Evolutionary conservation across 2,888 invertebrate genomes (phyloP), one percentile per base, ranked within the genome.

Genomic region (Himalopsyche japonica): DNA sequence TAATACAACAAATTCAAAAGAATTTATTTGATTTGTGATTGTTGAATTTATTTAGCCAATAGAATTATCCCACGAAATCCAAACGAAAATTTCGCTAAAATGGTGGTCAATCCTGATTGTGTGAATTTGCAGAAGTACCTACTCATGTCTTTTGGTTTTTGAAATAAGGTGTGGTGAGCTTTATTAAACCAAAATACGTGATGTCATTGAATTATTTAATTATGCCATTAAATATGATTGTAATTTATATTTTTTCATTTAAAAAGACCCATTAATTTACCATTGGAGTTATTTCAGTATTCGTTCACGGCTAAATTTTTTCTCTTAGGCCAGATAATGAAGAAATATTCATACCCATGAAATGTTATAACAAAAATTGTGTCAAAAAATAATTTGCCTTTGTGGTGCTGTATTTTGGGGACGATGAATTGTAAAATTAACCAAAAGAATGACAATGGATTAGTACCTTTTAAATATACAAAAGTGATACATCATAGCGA

Each of bases 401-500:
- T 70, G 24, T 70, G 24, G 27, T 15, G 70, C 15, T 30, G 70
- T 30, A 30, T 27, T 70, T 70, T 70, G 24, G 12, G 12, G 27
- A 70, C 70, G 30, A 27, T 12, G 70, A 70, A 70, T 70, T 70
- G 70, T 70, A 30, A 27, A 30, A 70, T 70, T 70, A 70, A 70
- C 70, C 30, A 70, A 30, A 77, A 47, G 79, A 18, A 47, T 81
- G 79, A 85, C 85, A 85, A 82, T 81, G 79, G 85, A 82, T 85
- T 82, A 85, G 82, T 82, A 81, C 70, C 85, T 81, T 82, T 85
- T 82, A 85, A 78, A 81, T 57, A 82, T 78, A 85, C 80, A 81
- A 76, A 49, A 48, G 82, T 70, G 43, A 86, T 86, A 78, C 84
- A 86, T 86, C 86, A 86, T 79, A 83, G 80, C 79, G 86, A 86